These are phyloP conservation scores for Polyommatus icarus DNA, from an alignment of 2,888 invertebrate genomes.

Conservation along the genomic window DNA sequence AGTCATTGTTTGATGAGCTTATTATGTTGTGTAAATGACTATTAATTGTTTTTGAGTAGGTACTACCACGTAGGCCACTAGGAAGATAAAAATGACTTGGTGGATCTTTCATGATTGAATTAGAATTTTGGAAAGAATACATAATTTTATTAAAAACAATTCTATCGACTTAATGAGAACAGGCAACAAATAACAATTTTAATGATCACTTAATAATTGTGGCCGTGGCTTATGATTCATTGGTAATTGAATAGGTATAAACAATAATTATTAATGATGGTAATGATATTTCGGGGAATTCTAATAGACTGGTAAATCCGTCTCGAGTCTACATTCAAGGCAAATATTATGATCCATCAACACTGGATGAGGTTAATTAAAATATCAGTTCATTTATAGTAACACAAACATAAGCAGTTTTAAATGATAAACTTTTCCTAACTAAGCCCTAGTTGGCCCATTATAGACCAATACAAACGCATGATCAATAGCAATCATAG, in stretches of 20 bases:
- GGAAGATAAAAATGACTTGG: background rate
- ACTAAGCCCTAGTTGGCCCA: no score
- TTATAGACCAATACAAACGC: no score
- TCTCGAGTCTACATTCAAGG: background rate
- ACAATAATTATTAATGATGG: background rate
- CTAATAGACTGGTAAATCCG: constrained; percentile 1
- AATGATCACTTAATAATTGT: background rate
- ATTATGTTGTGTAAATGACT: background rate
- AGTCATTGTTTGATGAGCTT: background rate
- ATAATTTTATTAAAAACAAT: background rate
- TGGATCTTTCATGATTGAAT: background rate
- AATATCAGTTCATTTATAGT: background rate
- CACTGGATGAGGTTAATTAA: background rate
- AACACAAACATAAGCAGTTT: background rate
- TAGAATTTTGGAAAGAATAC: background rate
- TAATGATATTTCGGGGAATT: constrained; percentile 3
- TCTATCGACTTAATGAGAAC: background rate
- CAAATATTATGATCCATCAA: constrained; percentile 4
- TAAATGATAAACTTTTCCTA: no score
- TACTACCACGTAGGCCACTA: background rate
- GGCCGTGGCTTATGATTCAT: background rate
- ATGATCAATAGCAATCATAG: no score
- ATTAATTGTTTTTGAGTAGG: no score
- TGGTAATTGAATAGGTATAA: background rate
- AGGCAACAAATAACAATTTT: background rate